Conservation (phyloP, 2,113 vertebrate species). For the Agelaius tricolor region DNA sequence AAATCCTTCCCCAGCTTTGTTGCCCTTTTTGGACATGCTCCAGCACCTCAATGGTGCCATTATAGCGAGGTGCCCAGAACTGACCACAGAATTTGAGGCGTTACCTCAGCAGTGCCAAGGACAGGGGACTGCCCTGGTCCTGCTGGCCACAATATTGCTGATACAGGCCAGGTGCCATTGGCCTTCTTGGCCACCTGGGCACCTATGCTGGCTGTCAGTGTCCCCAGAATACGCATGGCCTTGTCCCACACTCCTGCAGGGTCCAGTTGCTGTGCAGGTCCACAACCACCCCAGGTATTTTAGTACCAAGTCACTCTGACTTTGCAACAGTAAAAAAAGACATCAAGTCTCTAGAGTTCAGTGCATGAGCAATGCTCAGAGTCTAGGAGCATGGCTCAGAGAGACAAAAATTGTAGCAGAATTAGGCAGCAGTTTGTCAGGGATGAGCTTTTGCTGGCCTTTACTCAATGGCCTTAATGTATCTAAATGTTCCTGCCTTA, state of each 20-base stretch:
- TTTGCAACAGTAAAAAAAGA: neutral
- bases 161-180: neutral
- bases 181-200: neutral
- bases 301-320: neutral
- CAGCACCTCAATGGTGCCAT: neutral
- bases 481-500: neutral
- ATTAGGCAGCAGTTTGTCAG: neutral
- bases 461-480: neutral
- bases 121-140: neutral
- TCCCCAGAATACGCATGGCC: neutral
- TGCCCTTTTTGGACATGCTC: fast-evolving
- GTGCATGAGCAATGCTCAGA: neutral
- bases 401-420: neutral
- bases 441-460: neutral
- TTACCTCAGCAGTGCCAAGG: neutral
- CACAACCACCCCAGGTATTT: neutral
- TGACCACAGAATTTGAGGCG: fast-evolving
- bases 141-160: neutral
- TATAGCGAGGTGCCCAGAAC: neutral
- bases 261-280: neutral
- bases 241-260: neutral
- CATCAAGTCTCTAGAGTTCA: neutral
- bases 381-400: neutral
- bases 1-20: neutral
- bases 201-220: neutral